Evolutionary conservation across 2,797 vertebrate species (phyloP).

Genomic region (Mionectes olivaceus): DNA sequence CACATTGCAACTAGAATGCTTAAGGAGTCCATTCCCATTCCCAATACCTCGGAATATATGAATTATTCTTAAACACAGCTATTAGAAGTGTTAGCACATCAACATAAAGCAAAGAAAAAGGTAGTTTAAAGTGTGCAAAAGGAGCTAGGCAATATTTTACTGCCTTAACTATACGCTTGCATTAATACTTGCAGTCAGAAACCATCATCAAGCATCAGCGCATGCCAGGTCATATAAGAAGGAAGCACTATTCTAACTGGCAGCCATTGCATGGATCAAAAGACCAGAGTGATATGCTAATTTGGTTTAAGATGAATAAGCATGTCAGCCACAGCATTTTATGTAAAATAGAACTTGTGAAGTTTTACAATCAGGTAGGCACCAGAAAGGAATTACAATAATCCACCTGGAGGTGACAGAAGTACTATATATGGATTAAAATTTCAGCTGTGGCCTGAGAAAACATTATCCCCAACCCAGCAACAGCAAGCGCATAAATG

Average conservation of each 20-base stretch:
- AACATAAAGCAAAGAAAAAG: constrained; percentile 35
- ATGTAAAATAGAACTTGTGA: constrained; percentile 57
- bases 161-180: not conserved
- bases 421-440: constrained; percentile 42
- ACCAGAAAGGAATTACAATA: constrained; percentile 64
- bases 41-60: not conserved
- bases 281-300: constrained; percentile 56
- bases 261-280: constrained; percentile 55
- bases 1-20: not conserved
- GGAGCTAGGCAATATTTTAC: constrained; percentile 33
- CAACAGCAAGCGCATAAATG: not conserved
- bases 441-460: constrained; percentile 24
- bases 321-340: constrained; percentile 17
- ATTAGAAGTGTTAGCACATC: not conserved
- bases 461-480: constrained; percentile 26
- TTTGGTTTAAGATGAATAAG: constrained; percentile 62
- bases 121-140: not conserved
- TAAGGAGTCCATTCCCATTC: not conserved
- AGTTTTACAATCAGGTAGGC: constrained; percentile 58
- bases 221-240: not conserved
- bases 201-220: constrained; percentile 7
- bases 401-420: constrained; percentile 55
- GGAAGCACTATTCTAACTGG: constrained; percentile 18
- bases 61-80: constrained; percentile 13
- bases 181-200: constrained; percentile 24